These are phyloP conservation scores for Calyptomena viridis DNA, from an alignment of 2,113 vertebrate species.

Conservation along the genomic window DNA sequence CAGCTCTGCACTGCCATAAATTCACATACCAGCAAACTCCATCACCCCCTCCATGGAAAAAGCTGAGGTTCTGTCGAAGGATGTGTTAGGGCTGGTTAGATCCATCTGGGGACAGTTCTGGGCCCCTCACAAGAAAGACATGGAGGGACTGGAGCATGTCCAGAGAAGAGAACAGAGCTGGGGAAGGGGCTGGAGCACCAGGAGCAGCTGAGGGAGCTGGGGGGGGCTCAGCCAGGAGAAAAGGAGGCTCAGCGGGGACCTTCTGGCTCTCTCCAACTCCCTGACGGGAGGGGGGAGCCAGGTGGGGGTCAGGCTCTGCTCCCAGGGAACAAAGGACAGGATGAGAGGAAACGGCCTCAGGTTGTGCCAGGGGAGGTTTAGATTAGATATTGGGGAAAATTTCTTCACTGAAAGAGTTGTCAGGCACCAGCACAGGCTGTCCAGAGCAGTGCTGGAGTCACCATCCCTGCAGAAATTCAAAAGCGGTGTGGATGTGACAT, in stretches of 20 bases:
- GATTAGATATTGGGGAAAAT: neutral
- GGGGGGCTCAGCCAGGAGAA: neutral
- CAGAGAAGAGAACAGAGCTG: accelerated
- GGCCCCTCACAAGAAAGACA: neutral
- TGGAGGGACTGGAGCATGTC: accelerated
- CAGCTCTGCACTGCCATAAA: neutral
- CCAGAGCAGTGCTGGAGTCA: neutral
- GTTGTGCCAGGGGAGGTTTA: accelerated
- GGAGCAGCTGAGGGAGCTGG: neutral
- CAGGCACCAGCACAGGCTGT: neutral
- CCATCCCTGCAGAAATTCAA: neutral
- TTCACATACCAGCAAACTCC: neutral
- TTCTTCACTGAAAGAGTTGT: neutral
- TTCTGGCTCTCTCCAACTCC: neutral
- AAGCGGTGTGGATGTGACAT: neutral
- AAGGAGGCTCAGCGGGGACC: neutral
- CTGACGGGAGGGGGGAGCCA: neutral
- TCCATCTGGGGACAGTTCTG: neutral
- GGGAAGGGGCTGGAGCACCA: neutral
- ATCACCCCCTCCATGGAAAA: neutral
- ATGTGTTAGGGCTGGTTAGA: neutral
- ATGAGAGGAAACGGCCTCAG: accelerated
- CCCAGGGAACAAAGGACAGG: neutral
- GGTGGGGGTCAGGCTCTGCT: neutral
- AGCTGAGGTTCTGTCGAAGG: neutral